Percentiles rank a stretch among this genome's conserved stretches.
phyloP scores from a whole-genome alignment of 2,113 vertebrate genomes.

The Fukomys damarensis region DNA sequence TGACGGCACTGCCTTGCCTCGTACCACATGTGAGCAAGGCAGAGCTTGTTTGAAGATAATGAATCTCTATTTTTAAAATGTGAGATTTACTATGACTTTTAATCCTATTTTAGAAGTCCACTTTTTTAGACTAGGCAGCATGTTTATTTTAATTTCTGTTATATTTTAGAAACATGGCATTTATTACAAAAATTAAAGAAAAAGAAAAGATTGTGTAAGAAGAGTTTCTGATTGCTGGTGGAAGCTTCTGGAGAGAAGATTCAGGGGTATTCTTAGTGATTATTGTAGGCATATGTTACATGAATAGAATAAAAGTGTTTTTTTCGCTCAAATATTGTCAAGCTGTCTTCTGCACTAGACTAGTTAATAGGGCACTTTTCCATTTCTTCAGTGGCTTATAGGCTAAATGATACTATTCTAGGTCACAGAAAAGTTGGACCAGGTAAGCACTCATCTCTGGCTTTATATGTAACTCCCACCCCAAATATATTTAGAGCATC shows the following conservation, averaged over 20 bases:
- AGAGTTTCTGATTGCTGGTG: constrained; percentile 61
- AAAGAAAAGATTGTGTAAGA: constrained; percentile 63
- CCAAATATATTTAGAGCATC: neutral
- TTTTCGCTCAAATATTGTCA: neutral
- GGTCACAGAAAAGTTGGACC: neutral
- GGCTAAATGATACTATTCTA: neutral
- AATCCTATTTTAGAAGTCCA: constrained; percentile 68
- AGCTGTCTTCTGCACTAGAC: neutral
- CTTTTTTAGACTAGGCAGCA: constrained; percentile 63
- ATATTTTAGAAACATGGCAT: constrained; percentile 71
- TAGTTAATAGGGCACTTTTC: neutral
- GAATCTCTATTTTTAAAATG: constrained; percentile 62
- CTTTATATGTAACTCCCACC: neutral
- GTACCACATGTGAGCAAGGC: constrained; percentile 56
- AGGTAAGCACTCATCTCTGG: neutral
- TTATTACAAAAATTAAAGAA: constrained; percentile 72
- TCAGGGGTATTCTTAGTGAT: neutral
- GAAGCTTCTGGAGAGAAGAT: constrained; percentile 41
- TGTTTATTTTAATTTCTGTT: constrained; percentile 75
- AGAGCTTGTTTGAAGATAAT: constrained; percentile 57
- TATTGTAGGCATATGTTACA: neutral
- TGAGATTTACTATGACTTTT: constrained; percentile 43
- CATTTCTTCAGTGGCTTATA: neutral
- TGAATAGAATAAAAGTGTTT: neutral
- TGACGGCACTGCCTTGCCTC: constrained; percentile 39